A percentile compares a stretch with the other conserved stretches of the same genome.
Conservation (phyloP, 2,888 invertebrate species). For the Strigamia crassipes region DNA sequence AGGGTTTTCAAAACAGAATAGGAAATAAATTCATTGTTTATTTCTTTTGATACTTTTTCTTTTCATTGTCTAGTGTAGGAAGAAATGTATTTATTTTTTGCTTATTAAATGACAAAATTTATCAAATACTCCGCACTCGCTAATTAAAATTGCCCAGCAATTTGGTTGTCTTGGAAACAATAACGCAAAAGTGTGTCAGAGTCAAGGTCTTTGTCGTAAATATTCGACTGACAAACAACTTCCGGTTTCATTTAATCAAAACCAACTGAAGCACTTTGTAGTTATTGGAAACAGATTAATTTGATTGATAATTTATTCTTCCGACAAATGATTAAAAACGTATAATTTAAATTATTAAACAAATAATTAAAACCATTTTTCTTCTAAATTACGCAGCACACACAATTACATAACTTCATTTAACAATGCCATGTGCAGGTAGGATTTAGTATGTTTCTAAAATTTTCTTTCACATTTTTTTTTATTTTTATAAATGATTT, state of each 20-base stretch:
- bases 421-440: background rate
- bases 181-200: background rate
- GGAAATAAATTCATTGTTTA: too few species aligned
- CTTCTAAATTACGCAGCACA: background rate
- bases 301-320: too few species aligned
- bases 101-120: too few species aligned
- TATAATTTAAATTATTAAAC: too few species aligned
- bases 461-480: background rate
- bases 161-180: background rate
- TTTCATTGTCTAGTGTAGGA: too few species aligned
- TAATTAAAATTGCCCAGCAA: background rate
- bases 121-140: background rate
- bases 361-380: background rate
- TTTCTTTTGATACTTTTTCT: too few species aligned
- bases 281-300: too few species aligned
- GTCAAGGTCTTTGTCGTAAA: conserved; percentile 17
- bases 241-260: background rate
- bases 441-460: background rate
- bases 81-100: too few species aligned
- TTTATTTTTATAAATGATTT: background rate
- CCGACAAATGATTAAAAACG: too few species aligned
- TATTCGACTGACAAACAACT: too few species aligned
- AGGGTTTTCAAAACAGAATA: too few species aligned
- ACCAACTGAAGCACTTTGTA: too few species aligned
- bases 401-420: background rate